These are phyloP conservation scores for Xyrauchen texanus DNA, from an alignment of 2,113 vertebrate species.

Conservation along the genomic window DNA sequence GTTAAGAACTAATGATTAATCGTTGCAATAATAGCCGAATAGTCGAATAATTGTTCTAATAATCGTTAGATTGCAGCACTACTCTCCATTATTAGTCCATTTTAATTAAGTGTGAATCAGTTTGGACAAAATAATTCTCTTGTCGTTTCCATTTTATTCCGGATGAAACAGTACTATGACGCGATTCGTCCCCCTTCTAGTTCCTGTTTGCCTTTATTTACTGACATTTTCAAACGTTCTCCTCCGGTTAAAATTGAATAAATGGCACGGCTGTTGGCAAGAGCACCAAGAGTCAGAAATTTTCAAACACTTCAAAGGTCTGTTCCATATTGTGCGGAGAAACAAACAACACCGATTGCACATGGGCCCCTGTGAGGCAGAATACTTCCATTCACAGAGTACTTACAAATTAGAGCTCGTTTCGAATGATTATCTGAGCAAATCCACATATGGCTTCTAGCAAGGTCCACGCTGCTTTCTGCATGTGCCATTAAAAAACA, in stretches of 20 bases:
- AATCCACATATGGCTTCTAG: conserved; percentile 85
- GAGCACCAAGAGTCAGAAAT: conserved; percentile 34
- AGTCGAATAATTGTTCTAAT: too few species aligned
- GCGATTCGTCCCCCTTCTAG: not conserved
- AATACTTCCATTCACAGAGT: too few species aligned
- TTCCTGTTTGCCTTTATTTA: conserved; percentile 6
- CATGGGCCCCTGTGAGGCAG: conserved; percentile 64
- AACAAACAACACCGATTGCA: conserved; percentile 64
- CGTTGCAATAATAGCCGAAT: too few species aligned
- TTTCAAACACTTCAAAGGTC: not conserved
- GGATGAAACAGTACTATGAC: conserved; percentile 6
- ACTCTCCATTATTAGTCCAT: conserved; percentile 6
- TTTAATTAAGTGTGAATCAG: conserved; percentile 4
- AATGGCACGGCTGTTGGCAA: conserved; percentile 9
- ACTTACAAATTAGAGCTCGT: conserved; percentile 74
- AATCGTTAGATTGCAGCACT: too few species aligned
- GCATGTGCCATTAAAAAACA: conserved; percentile 89
- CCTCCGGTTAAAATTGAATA: conserved; percentile 3
- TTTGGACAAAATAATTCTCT: not conserved
- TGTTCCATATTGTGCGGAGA: conserved; percentile 13
- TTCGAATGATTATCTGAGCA: conserved; percentile 81
- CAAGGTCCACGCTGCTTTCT: conserved; percentile 59
- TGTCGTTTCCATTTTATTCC: conserved; percentile 14
- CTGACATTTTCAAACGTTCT: conserved; percentile 19
- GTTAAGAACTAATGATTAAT: too few species aligned